A percentile compares a stretch with the other conserved stretches of the same genome.
phyloP scores from a whole-genome alignment of 2,113 vertebrate genomes.

The Scomber japonicus region DNA sequence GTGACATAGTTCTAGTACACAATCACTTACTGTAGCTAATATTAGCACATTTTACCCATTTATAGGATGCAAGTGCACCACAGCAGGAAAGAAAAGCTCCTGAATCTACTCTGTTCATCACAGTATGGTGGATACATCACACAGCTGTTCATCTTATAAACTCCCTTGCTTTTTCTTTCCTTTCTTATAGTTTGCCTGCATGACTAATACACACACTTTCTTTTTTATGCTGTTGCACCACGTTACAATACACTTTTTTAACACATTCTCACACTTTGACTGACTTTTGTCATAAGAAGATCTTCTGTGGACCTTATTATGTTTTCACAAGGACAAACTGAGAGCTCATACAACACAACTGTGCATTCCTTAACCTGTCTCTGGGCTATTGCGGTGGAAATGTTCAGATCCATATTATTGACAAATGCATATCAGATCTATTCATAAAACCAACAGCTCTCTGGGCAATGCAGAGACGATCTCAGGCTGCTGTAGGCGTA shows the following conservation, averaged over 20 bases:
- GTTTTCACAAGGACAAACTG: not conserved
- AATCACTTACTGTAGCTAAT: not conserved
- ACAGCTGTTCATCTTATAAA: not conserved
- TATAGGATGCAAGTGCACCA: not conserved
- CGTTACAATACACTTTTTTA: not conserved
- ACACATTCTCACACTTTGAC: not conserved
- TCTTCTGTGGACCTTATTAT: not conserved
- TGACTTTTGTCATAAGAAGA: not conserved
- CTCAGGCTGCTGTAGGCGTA: constrained; percentile 49
- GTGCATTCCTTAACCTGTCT: constrained; percentile 33
- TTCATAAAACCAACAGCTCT: constrained; percentile 73
- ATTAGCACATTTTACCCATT: not conserved
- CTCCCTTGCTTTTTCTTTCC: not conserved
- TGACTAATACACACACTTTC: not conserved
- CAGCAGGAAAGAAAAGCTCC: not conserved
- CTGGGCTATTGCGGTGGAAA: constrained; percentile 41
- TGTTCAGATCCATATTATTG: constrained; percentile 72
- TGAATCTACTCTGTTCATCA: not conserved
- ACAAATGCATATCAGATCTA: constrained; percentile 72
- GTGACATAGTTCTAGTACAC: not conserved
- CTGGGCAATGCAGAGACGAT: constrained; percentile 43
- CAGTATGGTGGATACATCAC: not conserved
- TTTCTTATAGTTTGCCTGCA: not conserved
- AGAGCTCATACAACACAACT: constrained; percentile 6
- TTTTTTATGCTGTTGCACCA: not conserved